Evolutionary conservation across 1,140 invertebrate genomes (phyloP).

Genomic region (Papilio glaucus): DNA sequence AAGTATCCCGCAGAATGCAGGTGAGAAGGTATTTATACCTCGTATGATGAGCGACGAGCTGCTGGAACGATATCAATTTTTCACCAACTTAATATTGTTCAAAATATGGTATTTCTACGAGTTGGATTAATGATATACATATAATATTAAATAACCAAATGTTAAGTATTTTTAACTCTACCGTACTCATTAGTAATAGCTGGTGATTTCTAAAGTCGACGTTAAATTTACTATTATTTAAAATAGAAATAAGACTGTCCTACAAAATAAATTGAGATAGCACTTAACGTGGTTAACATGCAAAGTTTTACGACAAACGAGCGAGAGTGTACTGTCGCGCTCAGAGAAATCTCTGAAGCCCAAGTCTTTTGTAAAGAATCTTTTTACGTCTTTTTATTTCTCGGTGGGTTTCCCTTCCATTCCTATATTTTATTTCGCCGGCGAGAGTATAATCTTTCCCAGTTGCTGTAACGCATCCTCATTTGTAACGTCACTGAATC

Average conservation of each 20-base stretch:
- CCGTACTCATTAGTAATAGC: neutral
- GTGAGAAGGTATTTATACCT: no score
- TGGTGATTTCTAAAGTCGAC: neutral
- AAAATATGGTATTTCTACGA: no score
- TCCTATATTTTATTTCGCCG: conserved; percentile 21
- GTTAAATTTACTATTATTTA: neutral
- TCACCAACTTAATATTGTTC: no score
- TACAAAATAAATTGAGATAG: conserved; percentile 1
- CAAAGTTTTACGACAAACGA: conserved; percentile 26
- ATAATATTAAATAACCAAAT: no score
- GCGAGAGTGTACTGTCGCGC: neutral
- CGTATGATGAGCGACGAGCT: no score
- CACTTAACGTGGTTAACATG: conserved; percentile 13
- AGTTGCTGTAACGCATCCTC: neutral
- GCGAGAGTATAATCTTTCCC: neutral
- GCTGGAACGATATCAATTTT: no score
- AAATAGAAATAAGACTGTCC: neutral
- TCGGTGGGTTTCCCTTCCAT: conserved; percentile 6
- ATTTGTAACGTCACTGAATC: neutral
- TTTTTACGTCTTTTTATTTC: conserved; percentile 27
- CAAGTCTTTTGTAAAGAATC: conserved; percentile 8
- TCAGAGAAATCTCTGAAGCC: conserved; percentile 7
- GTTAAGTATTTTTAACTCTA: no score
- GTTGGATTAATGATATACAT: no score
- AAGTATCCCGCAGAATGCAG: no score